Base-by-base conservation (phyloP, 2,113 vertebrate genomes). In the Lophochroa leadbeateri region DNA sequence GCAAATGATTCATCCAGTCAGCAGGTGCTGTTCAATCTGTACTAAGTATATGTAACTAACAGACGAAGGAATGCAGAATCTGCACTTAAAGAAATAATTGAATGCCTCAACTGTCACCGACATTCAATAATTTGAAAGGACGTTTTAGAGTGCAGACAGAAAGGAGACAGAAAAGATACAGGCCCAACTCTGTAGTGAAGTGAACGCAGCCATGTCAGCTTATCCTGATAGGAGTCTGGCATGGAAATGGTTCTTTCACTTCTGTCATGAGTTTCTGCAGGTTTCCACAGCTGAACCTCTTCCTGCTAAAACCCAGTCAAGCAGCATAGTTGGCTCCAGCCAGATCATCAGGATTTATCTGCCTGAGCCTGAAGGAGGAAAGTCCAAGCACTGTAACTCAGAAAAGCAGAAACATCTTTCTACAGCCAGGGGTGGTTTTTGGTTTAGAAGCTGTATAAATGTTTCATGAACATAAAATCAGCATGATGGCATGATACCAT, bases 1-100 rank as follows among this genome's bases (percentile, higher is more conserved):
- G 85, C 75, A 81, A 67, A 94, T 95, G 89, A 93, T 91, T 95
- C 92, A 80, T 85, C 65, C 82, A 89, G 81, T 78, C 85, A 87
- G 91, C 88, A 97, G 94, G 74, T 81, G 96, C 91, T 87, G 82
- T 71, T 94, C 92, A 69, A 33, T 86, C 88, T 33, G 57, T 23
- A 31, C 81, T 72, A 33, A 89, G 69, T 82, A 55, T 74, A 64
- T 53, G 27, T 28, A 77, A 46, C 86, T 31, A 63, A 67, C 74
- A 77, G 76, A 88, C 43, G 61, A 90, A 75, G 94, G 70, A 87
- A 78, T 82, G 82, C 65, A 76, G 77, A 78, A 86, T 88, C 65
- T 91, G 69, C 46, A 67, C 69, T 95, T 94, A 49, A 65, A 78
- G 69, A 92, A 86, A 80, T 83, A 92, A 77, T 12, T 46, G 70